Base-by-base conservation (phyloP, 2,888 invertebrate species). In the Temnothorax ravouxi region DNA sequence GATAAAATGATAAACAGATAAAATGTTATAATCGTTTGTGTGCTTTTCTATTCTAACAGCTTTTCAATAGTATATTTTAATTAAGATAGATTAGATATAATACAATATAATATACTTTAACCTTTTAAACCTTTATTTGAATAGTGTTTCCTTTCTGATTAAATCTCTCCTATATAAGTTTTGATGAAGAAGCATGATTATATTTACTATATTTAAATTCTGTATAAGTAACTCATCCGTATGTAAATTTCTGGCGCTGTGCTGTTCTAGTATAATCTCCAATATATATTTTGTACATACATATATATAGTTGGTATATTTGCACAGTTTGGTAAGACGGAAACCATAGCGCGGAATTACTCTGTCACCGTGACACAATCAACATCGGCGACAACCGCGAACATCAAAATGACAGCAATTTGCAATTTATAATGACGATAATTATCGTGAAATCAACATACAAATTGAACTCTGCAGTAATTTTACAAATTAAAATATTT, bases 271-370 rank as follows among this genome's bases (percentile, higher is more conserved):
- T 25, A 29, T 44, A 21, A 54, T 18, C 47, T 50, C 47, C 47
- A 59, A 71, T 59, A 79, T 47, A 80, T 25, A 38, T 47, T 21
- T n/a, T 18, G 29, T 18, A 34, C 5, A 34, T 18, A 41, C 5
- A 34, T 25, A 34, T 25, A 34, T 74, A 66, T 29, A 41, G 18
- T 29, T 34, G 29, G 11, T 9, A 25, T 74, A 81, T 67, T 85
- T 81, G 77, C 69, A 74, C 59, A 80, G 64, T 59, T 66, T 34
- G 38, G 66, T 56, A 71, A 86, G 84, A 84, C 52, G 81, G 47
- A 75, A 84, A 44, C 62, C 34, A 21, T 25, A 62, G 15, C 9
- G 59, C 25, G 52, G 34, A 54, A 81, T 56, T 81, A 64, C 59
- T 21, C 25, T n/a, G 52, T 52, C 52, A 3, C 44, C 29, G 44